These are phyloP conservation scores for Caenorhabditis virilis DNA, from an alignment of 2,888 invertebrate species.

Conservation along the genomic window DNA sequence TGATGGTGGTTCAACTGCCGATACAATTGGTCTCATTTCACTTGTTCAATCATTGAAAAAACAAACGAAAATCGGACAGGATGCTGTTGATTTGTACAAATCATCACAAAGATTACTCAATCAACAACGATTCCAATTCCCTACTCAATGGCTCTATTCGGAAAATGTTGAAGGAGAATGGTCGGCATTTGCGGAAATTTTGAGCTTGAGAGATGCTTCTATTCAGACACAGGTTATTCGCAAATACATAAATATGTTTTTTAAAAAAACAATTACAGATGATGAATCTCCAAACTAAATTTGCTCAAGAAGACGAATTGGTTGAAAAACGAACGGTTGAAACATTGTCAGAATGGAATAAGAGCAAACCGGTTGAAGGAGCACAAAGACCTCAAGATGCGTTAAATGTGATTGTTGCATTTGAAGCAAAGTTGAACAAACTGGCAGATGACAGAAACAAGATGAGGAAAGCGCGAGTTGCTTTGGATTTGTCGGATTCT, in stretches of 20 bases:
- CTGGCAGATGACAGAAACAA: conserved; percentile 79
- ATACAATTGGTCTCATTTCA: conserved; percentile 96
- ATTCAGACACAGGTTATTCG: conserved; percentile 82
- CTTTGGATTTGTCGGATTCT: conserved; percentile 92
- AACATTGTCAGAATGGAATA: conserved; percentile 94
- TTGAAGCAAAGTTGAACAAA: conserved; percentile 90
- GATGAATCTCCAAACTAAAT: conserved; percentile 93
- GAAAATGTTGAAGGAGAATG: conserved; percentile 99
- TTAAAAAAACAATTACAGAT: conserved; percentile 76
- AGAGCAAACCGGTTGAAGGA: conserved; percentile 74
- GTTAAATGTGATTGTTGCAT: conserved; percentile 83
- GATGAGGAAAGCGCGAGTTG: conserved; percentile 73
- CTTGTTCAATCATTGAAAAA: conserved; percentile 96
- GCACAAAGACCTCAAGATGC: conserved; percentile 92
- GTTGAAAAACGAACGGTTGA: conserved; percentile 92
- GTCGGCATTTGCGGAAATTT: conserved; percentile 98
- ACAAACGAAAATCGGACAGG: conserved; percentile 80
- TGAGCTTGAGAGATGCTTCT: conserved; percentile 93
- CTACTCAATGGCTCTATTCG: conserved; percentile 93
- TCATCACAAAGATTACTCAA: conserved; percentile 96
- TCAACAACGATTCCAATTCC: conserved; percentile 95
- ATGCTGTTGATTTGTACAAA: conserved; percentile 79
- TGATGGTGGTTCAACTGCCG: conserved; percentile 92
- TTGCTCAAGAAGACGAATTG: conserved; percentile 95
- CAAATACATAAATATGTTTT: neutral